Conservation (phyloP, 1,140 invertebrate species). For the Drosophila santomea region DNA sequence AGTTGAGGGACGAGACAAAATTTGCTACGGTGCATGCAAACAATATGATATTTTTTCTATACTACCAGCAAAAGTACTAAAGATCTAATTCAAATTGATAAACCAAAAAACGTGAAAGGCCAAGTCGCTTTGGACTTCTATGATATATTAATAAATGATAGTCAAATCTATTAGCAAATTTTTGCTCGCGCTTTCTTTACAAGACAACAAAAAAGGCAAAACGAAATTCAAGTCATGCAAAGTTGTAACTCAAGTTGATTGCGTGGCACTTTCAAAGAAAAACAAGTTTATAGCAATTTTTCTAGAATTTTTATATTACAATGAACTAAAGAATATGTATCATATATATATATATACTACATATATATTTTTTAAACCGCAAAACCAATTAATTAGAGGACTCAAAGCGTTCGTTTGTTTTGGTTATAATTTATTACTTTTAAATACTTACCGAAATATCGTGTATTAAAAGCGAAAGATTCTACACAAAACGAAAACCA, state of each 20-base stretch:
- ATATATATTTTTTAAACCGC: constrained; percentile 71
- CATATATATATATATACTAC: constrained; percentile 44
- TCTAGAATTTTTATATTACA: constrained; percentile 84
- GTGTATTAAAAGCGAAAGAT: constrained; percentile 67
- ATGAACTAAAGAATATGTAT: constrained; percentile 64
- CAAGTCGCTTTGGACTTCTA: constrained; percentile 69
- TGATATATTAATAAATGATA: constrained; percentile 63
- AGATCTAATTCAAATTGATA: constrained; percentile 39
- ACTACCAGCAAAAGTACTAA: constrained; percentile 53
- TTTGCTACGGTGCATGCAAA: constrained; percentile 62
- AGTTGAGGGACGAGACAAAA: constrained; percentile 28
- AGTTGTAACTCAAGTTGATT: constrained; percentile 62
- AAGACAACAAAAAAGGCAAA: constrained; percentile 43
- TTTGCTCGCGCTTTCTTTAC: constrained; percentile 82
- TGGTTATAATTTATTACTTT: constrained; percentile 39
- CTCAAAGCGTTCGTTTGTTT: constrained; percentile 61
- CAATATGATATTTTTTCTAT: constrained; percentile 79
- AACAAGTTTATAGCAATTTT: constrained; percentile 79
- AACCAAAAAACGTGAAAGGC: constrained; percentile 44
- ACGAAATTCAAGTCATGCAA: constrained; percentile 47
- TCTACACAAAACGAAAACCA: constrained; percentile 46
- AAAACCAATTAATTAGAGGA: constrained; percentile 61
- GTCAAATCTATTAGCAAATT: constrained; percentile 83
- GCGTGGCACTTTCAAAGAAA: constrained; percentile 58
- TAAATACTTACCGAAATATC: constrained; percentile 39